phyloP scores from a whole-genome alignment of 2,113 vertebrate genomes.

The Tricholaema leucomelas region DNA sequence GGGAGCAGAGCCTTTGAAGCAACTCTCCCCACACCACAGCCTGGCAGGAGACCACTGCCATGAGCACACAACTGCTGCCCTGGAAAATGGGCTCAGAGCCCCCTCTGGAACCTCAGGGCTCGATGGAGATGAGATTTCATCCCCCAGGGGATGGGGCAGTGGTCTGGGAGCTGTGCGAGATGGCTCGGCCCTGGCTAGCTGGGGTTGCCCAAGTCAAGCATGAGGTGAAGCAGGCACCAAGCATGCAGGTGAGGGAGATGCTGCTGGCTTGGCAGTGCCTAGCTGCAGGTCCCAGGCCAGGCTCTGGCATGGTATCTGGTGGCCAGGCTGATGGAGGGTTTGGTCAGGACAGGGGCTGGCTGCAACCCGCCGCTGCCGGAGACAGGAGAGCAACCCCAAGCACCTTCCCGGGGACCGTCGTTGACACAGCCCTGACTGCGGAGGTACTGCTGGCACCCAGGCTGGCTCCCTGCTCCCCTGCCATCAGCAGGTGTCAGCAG shows the following conservation, averaged over 20 bases:
- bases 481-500: neutral
- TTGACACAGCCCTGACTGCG: neutral
- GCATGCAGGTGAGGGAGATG: neutral
- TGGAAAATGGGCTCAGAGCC: neutral
- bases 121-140: neutral
- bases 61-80: neutral
- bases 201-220: neutral
- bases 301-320: fast-evolving
- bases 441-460: fast-evolving
- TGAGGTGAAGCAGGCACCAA: neutral
- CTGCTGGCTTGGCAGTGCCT: fast-evolving
- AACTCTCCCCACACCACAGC: neutral
- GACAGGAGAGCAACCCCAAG: neutral
- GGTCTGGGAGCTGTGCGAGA: fast-evolving
- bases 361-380: fast-evolving
- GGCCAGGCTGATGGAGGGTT: neutral
- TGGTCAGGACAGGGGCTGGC: neutral
- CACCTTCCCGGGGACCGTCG: neutral
- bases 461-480: neutral
- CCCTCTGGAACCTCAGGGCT: fast-evolving
- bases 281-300: fast-evolving
- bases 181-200: neutral
- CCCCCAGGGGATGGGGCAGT: neutral
- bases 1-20: neutral
- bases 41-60: neutral